Evolutionary conservation across 2,113 vertebrate species (phyloP).

Genomic region (Madoqua kirkii): DNA sequence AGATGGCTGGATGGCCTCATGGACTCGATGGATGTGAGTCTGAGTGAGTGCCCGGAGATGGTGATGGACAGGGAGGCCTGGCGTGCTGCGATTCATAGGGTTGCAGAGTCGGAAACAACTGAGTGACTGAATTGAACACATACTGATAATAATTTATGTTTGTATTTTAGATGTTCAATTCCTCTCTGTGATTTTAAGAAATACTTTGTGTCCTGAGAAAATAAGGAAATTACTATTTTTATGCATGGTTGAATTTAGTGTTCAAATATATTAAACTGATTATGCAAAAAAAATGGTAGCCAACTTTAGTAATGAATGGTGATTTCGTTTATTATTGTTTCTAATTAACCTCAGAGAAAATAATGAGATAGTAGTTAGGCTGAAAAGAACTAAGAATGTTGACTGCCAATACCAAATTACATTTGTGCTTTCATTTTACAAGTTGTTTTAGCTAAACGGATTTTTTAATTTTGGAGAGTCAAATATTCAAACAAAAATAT

Average conservation of each 20-base stretch:
- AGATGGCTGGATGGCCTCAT: no score
- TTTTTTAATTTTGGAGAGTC: neutral
- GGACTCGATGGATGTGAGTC: no score
- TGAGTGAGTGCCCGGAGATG: no score
- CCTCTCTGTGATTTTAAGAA: neutral
- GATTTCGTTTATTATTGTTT: slow-evolving; percentile 30
- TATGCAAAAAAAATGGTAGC: neutral
- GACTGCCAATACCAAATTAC: neutral
- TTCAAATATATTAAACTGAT: slow-evolving; percentile 20
- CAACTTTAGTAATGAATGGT: slow-evolving; percentile 1
- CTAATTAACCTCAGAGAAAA: slow-evolving; percentile 4
- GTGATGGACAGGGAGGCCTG: no score
- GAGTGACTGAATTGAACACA: neutral
- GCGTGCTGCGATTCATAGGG: no score
- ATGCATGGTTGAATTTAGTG: neutral
- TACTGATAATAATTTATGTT: neutral
- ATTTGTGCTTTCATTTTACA: slow-evolving; percentile 17
- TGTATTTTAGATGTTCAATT: neutral
- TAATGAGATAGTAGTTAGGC: neutral
- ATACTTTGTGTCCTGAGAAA: neutral
- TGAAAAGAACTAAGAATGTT: neutral
- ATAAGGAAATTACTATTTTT: slow-evolving; percentile 5
- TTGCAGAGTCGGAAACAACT: no score
- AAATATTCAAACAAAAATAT: neutral
- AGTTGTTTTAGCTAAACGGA: neutral